phyloP scores from a whole-genome alignment of 2,113 vertebrate genomes.

The Platycercus adscitus region DNA sequence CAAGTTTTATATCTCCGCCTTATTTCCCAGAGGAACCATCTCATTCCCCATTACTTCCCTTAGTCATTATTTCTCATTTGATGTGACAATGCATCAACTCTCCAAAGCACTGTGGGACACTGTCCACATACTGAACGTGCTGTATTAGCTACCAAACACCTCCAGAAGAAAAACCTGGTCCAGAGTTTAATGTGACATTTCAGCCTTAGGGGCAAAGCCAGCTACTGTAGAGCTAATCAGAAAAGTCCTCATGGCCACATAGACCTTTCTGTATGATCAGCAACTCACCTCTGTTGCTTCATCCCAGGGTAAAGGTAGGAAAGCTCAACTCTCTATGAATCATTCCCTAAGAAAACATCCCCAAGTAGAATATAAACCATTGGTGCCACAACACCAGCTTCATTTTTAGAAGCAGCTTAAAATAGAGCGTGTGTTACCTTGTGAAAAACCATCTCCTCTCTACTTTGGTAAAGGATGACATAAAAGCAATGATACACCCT shows the following conservation, averaged over 20 bases:
- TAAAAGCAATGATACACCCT: neutral
- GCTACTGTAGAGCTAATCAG: accelerated
- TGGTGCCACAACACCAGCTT: neutral
- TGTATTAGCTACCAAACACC: neutral
- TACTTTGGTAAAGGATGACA: neutral
- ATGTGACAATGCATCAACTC: neutral
- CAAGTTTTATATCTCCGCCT: neutral
- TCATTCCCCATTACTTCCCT: neutral
- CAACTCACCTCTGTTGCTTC: neutral
- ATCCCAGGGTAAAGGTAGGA: neutral
- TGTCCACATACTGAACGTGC: neutral
- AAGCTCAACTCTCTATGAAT: slow-evolving; percentile 41
- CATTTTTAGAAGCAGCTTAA: slow-evolving; percentile 48
- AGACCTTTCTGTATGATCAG: neutral
- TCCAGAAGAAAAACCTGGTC: neutral
- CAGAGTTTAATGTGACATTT: neutral
- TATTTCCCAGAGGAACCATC: neutral
- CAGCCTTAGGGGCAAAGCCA: neutral
- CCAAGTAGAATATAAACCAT: neutral
- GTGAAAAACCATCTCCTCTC: neutral
- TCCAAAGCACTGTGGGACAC: neutral
- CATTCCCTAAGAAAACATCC: neutral
- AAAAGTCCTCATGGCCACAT: accelerated
- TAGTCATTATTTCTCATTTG: neutral
- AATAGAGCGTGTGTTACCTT: neutral